phyloP scores from a whole-genome alignment of 2,113 vertebrate species.

The Lipophrys pholis region DNA sequence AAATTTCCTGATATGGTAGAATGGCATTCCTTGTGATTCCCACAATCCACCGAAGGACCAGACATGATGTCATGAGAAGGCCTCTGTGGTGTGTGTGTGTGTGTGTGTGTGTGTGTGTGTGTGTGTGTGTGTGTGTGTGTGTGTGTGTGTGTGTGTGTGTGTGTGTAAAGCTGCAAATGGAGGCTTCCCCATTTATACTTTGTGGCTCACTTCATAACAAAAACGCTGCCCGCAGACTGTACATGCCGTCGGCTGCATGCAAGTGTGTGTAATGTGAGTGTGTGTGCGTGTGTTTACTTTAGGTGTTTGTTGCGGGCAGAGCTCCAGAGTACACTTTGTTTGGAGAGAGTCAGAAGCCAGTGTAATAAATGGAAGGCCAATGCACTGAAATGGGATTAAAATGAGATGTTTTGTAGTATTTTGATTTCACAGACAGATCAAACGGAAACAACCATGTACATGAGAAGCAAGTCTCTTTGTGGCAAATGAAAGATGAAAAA shows the following conservation, averaged over 20 bases:
- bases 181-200: slow-evolving; percentile 24
- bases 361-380: neutral
- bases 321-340: slow-evolving; percentile 51
- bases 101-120: slow-evolving; percentile 19
- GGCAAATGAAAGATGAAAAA: neutral
- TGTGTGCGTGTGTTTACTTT: slow-evolving; percentile 28
- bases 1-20: slow-evolving; percentile 66
- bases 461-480: neutral
- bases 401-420: neutral
- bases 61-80: slow-evolving; percentile 69
- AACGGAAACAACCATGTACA: neutral
- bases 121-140: slow-evolving; percentile 21
- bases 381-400: neutral
- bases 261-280: slow-evolving; percentile 1
- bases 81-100: slow-evolving; percentile 44
- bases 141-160: neutral
- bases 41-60: slow-evolving; percentile 67
- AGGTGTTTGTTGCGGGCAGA: slow-evolving; percentile 53
- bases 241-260: slow-evolving; percentile 18
- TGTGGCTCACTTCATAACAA: slow-evolving; percentile 48
- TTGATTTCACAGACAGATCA: neutral
- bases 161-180: neutral
- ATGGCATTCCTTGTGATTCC: slow-evolving; percentile 66
- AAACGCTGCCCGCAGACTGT: slow-evolving; percentile 39
- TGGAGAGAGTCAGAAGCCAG: slow-evolving; percentile 16